Base-by-base conservation (phyloP, 2,113 vertebrate genomes). In the Parus major region DNA sequence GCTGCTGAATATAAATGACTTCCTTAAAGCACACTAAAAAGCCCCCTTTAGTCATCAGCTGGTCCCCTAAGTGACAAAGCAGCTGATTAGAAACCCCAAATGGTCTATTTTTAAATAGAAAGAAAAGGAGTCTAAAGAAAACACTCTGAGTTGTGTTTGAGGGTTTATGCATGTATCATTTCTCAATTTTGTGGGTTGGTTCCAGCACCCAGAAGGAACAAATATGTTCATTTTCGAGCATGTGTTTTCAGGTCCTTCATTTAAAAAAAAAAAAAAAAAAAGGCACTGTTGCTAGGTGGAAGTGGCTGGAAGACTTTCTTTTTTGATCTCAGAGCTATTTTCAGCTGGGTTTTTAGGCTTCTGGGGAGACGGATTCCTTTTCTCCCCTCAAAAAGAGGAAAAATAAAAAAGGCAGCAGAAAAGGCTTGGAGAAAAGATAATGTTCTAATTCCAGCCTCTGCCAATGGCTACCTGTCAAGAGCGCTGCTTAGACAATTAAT, bases 211-310 rank as follows among this genome's bases (percentile, higher is more conserved):
- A 93, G 83, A 94, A 96, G 88, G 88, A 93, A 94, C 42, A 95
- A 92, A 94, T 68, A 92, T 23, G 80, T 78, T 96, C 86, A 60
- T 81, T 95, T 94, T 73, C 0, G 0, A 96, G 82, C 50, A 44
- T 60, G 80, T 86, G 68, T 94, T 92, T 94, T 93, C 88, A 94
- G 82, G 82, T 83, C 79, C 21, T 82, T 56, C 8, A 1, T 65
- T 3, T 24, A 35, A 49, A 33, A 44, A 52, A 64, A 50, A 49
- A 25, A n/a, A 50, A 50, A 47, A 35, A 44, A 52, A 55, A 50
- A 90, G 57, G 61, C 42, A 46, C 90, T 96, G 96, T 97, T 97
- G 96, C 95, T 97, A 97, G 92, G 95, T 96, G 77, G 91, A 96
- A 96, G 86, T 81, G 47, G 94, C 79, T 96, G 88, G 68, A 94